phyloP scores from a whole-genome alignment of 1,140 invertebrate genomes.

The Lucilia cuprina region DNA sequence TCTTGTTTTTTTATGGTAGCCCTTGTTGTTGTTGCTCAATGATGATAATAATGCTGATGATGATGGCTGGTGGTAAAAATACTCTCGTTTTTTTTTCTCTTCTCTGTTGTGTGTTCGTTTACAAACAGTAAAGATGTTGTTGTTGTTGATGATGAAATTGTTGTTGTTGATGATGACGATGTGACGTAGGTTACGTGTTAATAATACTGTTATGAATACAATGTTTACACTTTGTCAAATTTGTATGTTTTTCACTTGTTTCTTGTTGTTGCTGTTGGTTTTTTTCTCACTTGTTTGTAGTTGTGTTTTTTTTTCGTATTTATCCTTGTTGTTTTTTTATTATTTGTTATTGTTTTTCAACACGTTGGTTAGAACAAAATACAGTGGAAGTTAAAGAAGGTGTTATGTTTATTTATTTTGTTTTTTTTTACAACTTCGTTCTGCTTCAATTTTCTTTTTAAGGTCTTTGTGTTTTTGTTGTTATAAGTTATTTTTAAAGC shows the following conservation, averaged over 20 bases:
- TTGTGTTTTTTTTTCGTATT: background rate
- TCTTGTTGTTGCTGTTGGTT: background rate
- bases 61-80: constrained; percentile 27
- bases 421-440: background rate
- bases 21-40: background rate
- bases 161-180: constrained; percentile 24
- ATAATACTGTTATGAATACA: constrained; percentile 42
- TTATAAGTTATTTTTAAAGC: constrained; percentile 21
- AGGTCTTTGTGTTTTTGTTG: constrained; percentile 45
- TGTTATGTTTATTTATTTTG: constrained; percentile 4
- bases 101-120: background rate
- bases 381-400: background rate
- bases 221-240: constrained; percentile 34
- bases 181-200: constrained; percentile 39
- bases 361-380: background rate
- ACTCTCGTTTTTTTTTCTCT: constrained; percentile 27
- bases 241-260: constrained; percentile 19
- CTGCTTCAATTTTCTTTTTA: too few relatives aligned
- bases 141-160: constrained; percentile 6
- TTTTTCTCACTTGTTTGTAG: background rate
- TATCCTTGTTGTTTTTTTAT: constrained; percentile 10
- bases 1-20: background rate
- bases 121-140: constrained; percentile 12
- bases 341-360: constrained; percentile 25
- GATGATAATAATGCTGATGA: constrained; percentile 18